Evolutionary conservation across 1,140 invertebrate genomes (phyloP).

Genomic region (Drosophila ananassae): DNA sequence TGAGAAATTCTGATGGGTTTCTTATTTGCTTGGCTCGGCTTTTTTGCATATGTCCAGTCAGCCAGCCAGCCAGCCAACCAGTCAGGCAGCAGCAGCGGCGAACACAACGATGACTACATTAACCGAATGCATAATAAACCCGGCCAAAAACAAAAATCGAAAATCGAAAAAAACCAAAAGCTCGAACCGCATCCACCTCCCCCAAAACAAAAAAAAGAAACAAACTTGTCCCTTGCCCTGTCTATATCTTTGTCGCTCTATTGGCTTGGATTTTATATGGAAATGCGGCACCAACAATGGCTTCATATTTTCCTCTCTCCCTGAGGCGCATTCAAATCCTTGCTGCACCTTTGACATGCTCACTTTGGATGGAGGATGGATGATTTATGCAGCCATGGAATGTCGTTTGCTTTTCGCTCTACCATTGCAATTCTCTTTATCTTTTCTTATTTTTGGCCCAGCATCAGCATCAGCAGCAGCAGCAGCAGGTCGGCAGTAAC

Average conservation of each 20-base stretch:
- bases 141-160: slow-evolving; percentile 20
- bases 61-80: neutral
- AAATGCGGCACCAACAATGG: slow-evolving; percentile 76
- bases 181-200: neutral
- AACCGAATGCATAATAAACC: slow-evolving; percentile 74
- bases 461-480: slow-evolving; percentile 15
- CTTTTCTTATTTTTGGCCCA: slow-evolving; percentile 6
- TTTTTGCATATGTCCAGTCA: slow-evolving; percentile 70
- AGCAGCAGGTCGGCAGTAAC: slow-evolving; percentile 34
- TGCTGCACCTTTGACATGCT: slow-evolving; percentile 81
- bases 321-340: slow-evolving; percentile 75
- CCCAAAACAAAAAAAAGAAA: no score
- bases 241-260: slow-evolving; percentile 38
- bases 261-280: slow-evolving; percentile 77
- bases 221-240: neutral
- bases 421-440: slow-evolving; percentile 22
- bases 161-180: neutral
- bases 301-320: slow-evolving; percentile 71
- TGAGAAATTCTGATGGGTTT: slow-evolving; percentile 83
- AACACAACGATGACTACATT: slow-evolving; percentile 74
- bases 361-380: slow-evolving; percentile 59
- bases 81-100: slow-evolving; percentile 9
- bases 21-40: slow-evolving; percentile 74
- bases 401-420: slow-evolving; percentile 51
- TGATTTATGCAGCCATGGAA: slow-evolving; percentile 79